Evolutionary conservation across 2,113 vertebrate species (phyloP), one percentile per base, ranked within the genome.

Genomic region (Dunckerocampus dactyliophorus): DNA sequence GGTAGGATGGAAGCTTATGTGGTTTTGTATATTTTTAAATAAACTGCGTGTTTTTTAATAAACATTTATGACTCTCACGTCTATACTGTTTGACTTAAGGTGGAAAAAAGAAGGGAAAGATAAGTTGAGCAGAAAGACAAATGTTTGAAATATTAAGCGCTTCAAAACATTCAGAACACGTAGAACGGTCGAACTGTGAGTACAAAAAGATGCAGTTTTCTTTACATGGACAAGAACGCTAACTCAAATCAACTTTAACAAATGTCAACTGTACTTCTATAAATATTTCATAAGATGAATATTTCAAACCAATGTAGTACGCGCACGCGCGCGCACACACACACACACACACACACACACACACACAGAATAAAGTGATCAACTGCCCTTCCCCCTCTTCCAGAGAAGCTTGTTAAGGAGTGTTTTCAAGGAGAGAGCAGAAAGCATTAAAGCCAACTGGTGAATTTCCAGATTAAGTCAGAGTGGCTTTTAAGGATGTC

Each of bases 401-500:
- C 8, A n/a, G 52, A 65, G 54, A 69, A 73, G 8, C 22, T 68
- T 68, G 68, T 54, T n/a, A 34, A 24, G 48, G 53, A 72, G 72
- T 62, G 69, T 82, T 75, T 82, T 72, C 58, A 67, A 69, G 74
- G 72, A 56, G 72, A 56, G 70, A 52, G 55, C 64, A 49, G 43
- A 67, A 50, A 63, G 57, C 63, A 12, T 59, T 65, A 57, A n/a
- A 71, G 63, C 24, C 69, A 77, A 50, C 59, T 60, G 66, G 21
- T 71, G 17, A 63, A 71, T 69, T 60, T 48, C 60, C 5, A 34
- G 62, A 74, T 77, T 67, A 76, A 77, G 68, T 66, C 59, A 49
- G 76, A 82, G 63, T 71, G 47, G 70, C 71, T 87, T 71, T 86
- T 67, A 74, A 62, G 69, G 76, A 76, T 61, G 70, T 72, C 69